These are phyloP conservation scores for Smutsia gigantea DNA, from an alignment of 2,797 vertebrate species.

Conservation along the genomic window DNA sequence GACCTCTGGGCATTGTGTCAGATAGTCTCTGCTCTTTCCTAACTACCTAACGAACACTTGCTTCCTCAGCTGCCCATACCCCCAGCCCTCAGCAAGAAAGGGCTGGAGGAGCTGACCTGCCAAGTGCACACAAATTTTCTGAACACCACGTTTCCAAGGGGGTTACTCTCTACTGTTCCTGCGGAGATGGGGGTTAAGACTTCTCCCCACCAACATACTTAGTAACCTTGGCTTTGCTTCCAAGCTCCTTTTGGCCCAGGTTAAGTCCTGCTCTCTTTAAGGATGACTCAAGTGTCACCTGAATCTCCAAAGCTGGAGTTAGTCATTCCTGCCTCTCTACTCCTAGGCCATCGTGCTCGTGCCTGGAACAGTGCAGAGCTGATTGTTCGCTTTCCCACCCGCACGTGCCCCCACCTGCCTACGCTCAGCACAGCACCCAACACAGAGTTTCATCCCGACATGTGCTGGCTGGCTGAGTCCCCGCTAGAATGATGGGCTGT, in stretches of 20 bases:
- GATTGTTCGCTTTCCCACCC: neutral
- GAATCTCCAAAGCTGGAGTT: neutral
- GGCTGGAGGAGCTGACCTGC: too few species aligned
- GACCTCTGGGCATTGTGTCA: neutral
- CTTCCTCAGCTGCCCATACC: neutral
- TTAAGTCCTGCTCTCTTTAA: neutral
- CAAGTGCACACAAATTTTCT: neutral
- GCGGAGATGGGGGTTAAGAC: neutral
- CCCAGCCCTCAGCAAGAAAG: neutral
- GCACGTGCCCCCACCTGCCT: neutral
- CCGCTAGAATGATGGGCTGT: neutral
- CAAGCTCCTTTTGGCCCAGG: neutral
- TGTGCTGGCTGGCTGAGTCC: neutral
- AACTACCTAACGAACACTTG: neutral
- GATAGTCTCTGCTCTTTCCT: neutral
- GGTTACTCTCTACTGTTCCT: rapidly evolving
- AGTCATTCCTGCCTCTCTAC: neutral
- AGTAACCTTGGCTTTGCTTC: neutral
- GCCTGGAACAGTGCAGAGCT: too few species aligned
- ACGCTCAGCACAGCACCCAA: neutral
- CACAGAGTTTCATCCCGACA: too few species aligned
- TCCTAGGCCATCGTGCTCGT: neutral
- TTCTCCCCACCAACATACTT: neutral
- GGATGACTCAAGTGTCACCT: neutral
- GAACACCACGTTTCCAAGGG: neutral